Conservation (phyloP, 2,888 invertebrate genomes). For the Drosophila diplacantha region DNA sequence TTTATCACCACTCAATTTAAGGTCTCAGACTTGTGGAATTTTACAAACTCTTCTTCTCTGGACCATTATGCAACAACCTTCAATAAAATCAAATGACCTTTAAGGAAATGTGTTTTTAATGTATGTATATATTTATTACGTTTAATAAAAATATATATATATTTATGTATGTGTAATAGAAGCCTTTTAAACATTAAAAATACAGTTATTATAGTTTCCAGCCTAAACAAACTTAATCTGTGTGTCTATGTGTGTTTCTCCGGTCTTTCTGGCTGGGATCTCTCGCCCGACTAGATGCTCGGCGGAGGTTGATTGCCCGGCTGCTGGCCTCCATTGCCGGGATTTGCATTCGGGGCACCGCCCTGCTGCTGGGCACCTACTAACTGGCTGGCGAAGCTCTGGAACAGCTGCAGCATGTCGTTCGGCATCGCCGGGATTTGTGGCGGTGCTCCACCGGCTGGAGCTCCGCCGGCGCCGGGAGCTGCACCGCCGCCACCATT, state of each 20-base stretch:
- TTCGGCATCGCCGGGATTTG: slow-evolving; percentile 56
- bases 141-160: slow-evolving; percentile 63
- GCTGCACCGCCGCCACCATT: slow-evolving; percentile 22
- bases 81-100: neutral
- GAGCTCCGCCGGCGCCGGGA: slow-evolving; percentile 32
- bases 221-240: slow-evolving; percentile 33
- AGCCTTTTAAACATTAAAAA: slow-evolving; percentile 53
- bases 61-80: neutral
- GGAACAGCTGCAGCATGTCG: slow-evolving; percentile 72
- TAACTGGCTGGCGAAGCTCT: slow-evolving; percentile 69
- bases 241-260: slow-evolving; percentile 6
- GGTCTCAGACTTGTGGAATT: neutral
- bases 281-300: slow-evolving; percentile 39
- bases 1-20: neutral
- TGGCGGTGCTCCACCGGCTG: slow-evolving; percentile 35
- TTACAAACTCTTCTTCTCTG: neutral
- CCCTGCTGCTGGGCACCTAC: slow-evolving; percentile 48
- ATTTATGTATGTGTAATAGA: slow-evolving; percentile 40
- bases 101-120: slow-evolving; percentile 1
- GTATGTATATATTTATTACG: slow-evolving; percentile 55
- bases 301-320: slow-evolving; percentile 68
- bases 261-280: slow-evolving; percentile 13
- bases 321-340: slow-evolving; percentile 52
- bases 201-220: slow-evolving; percentile 40
- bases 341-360: slow-evolving; percentile 33